phyloP scores from a whole-genome alignment of 2,113 vertebrate genomes.

The Prinia subflava region DNA sequence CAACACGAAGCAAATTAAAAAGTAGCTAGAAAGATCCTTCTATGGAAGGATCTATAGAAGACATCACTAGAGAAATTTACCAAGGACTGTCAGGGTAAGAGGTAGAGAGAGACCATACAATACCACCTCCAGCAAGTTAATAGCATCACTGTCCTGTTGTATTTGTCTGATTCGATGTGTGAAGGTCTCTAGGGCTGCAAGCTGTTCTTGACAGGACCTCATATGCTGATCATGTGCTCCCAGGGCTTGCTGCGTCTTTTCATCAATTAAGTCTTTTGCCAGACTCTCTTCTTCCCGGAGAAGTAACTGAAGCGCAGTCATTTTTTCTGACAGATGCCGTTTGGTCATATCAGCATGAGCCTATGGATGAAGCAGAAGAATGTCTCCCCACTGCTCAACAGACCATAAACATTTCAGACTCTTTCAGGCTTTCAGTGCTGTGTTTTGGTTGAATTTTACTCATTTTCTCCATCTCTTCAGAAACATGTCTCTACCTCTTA shows the following conservation, averaged over 20 bases:
- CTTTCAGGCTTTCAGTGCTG: not conserved
- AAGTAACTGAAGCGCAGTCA: slow-evolving; percentile 64
- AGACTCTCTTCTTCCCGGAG: slow-evolving; percentile 70
- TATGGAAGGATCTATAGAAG: not conserved
- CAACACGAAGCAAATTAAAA: not conserved
- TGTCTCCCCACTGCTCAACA: not conserved
- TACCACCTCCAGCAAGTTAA: slow-evolving; percentile 69
- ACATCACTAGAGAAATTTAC: not conserved
- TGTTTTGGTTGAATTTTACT: not conserved
- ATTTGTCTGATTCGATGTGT: slow-evolving; percentile 18
- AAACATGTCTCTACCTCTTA: not conserved
- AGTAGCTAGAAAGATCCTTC: not conserved
- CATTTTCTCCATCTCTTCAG: not conserved
- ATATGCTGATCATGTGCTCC: slow-evolving; percentile 42
- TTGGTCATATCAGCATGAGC: slow-evolving; percentile 44
- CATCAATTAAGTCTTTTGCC: slow-evolving; percentile 66
- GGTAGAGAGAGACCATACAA: not conserved
- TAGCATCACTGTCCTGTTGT: slow-evolving; percentile 31
- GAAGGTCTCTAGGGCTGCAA: slow-evolving; percentile 37
- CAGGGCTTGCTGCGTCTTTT: slow-evolving; percentile 58
- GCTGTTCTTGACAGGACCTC: slow-evolving; percentile 26
- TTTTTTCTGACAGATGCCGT: slow-evolving; percentile 59
- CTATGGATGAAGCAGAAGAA: slow-evolving; percentile 43
- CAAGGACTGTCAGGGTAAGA: not conserved
- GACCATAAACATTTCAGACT: not conserved